Evolutionary conservation across 2,113 vertebrate genomes (phyloP), one percentile per base, ranked within the genome.

Genomic region (Galbula dea): DNA sequence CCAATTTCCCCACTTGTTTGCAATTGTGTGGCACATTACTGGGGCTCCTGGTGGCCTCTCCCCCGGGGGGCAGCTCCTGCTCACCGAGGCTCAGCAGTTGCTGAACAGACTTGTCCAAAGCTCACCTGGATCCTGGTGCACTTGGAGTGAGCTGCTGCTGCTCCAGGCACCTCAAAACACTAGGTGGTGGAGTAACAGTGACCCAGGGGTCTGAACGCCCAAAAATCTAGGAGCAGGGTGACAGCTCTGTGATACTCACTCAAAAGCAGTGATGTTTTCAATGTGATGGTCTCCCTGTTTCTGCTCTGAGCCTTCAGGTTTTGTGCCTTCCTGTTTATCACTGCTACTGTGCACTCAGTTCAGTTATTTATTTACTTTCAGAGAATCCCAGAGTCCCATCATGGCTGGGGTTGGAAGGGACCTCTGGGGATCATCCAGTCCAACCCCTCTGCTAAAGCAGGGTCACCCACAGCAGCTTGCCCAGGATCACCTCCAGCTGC

Each of bases 311-410:
- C 41, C 65, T 36, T 18, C 17, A 2, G 57, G 30, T 20, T 51
- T 49, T 2, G 0, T 12, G 13, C 54, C 54, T 13, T 13, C 4
- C 16, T 32, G n/a, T 23, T 15, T 3, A 16, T 21, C 59, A 5
- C 21, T 10, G 22, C 32, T 32, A 0, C 23, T 4, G 59, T 3
- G 2, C n/a, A 4, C 5, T 27, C 5, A 1, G 21, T 0, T 18
- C 18, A 1, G 23, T 4, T 2, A 20, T 6, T 19, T 29, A 2
- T 3, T 10, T 2, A 0, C 20, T 10, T 15, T 9, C 1, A 13
- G n/a, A 36, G 57, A 58, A 34, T 61, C 10, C 10, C 36, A 37
- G 24, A 58, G 23, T 61, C 10, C 10, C 36, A 37, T 15, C 24
- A 26, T 17, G 24, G 36, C 17, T 24, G 36, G 13, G 58, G 58